Evolutionary conservation across 2,113 vertebrate genomes (phyloP).

Genomic region (Pelvicachromis taeniatus): DNA sequence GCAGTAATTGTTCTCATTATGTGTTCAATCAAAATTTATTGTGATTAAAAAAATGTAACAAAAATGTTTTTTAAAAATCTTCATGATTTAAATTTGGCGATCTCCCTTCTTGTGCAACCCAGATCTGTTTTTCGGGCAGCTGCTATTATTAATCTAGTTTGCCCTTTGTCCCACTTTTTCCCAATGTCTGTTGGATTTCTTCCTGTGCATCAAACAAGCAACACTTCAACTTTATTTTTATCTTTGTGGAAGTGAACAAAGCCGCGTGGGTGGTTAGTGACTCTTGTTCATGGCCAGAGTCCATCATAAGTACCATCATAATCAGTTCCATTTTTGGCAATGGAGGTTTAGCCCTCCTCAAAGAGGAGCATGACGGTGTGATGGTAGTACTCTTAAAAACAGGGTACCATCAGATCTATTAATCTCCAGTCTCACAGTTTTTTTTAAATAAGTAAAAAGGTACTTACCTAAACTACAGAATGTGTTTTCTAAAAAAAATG

Average conservation of each 20-base stretch:
- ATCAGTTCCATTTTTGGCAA: not conserved
- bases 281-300: not conserved
- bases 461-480: not conserved
- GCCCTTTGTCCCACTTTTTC: not conserved
- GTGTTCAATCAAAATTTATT: not conserved
- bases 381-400: not conserved
- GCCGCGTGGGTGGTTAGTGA: not conserved
- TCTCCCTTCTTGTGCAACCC: not conserved
- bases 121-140: not conserved
- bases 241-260: not conserved
- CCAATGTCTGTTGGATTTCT: not conserved
- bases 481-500: not conserved
- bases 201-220: not conserved
- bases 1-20: not conserved
- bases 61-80: not conserved
- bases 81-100: not conserved
- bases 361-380: not conserved
- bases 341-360: not conserved
- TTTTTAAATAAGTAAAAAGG: not conserved
- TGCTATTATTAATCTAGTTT: not conserved
- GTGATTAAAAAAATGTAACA: not conserved
- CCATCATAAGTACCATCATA: not conserved
- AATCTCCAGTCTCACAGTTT: not conserved
- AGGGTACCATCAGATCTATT: not conserved
- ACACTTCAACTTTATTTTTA: not conserved